phyloP scores from a whole-genome alignment of 2,888 invertebrate species.

The Cosmopolites sordidus region DNA sequence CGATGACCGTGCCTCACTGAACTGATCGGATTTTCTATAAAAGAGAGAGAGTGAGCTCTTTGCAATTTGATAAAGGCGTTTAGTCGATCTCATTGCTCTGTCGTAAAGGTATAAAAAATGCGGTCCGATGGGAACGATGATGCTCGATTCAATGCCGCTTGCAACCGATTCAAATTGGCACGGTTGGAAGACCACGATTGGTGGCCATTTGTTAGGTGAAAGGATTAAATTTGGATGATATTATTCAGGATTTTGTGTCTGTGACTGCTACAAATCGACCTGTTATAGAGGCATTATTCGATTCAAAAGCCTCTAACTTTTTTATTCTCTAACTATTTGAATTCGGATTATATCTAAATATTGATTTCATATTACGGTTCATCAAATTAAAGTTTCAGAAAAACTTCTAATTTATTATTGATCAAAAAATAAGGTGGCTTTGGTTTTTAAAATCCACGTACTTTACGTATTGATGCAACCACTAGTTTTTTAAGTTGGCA shows the following conservation, averaged over 20 bases:
- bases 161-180: slow-evolving; percentile 41
- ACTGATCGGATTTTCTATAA: slow-evolving; percentile 48
- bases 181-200: slow-evolving; percentile 31
- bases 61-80: slow-evolving; percentile 24
- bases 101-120: slow-evolving; percentile 30
- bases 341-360: too few species aligned
- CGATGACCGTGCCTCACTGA: slow-evolving; percentile 40
- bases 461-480: too few species aligned
- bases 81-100: slow-evolving; percentile 11
- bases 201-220: slow-evolving; percentile 12
- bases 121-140: slow-evolving; percentile 29
- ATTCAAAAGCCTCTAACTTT: background rate
- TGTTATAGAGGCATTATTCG: background rate
- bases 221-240: slow-evolving; percentile 10
- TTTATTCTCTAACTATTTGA: too few species aligned
- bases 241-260: background rate
- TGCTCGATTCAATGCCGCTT: slow-evolving; percentile 8
- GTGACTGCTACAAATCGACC: background rate
- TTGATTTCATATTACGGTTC: too few species aligned
- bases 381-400: too few species aligned
- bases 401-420: too few species aligned
- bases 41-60: slow-evolving; percentile 46
- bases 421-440: too few species aligned
- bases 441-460: too few species aligned
- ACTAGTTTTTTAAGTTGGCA: too few species aligned